phyloP scores from a whole-genome alignment of 30 jellyfish, hydroid and myxozoan genomes.

The Aurelia sp. region DNA sequence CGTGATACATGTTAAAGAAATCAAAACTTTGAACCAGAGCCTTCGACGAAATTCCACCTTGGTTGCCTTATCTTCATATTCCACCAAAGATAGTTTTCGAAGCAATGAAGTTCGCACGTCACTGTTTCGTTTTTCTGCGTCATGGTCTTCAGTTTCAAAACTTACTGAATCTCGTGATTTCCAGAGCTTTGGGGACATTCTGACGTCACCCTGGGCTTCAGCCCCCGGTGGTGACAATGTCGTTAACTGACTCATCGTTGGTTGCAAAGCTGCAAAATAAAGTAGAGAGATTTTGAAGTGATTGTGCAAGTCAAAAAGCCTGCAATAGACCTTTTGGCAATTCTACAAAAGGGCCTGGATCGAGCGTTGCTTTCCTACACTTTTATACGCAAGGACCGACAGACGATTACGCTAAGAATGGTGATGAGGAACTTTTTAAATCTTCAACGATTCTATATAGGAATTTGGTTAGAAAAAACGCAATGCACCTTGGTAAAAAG shows the following conservation, averaged over 20 bases:
- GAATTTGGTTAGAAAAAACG: too few relatives aligned
- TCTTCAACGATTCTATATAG: too few relatives aligned
- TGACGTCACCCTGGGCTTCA: background rate
- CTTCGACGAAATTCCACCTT: conserved; percentile 67
- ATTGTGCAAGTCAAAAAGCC: too few relatives aligned
- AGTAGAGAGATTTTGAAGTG: too few relatives aligned
- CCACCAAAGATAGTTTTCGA: conserved; percentile 60
- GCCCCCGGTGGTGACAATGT: background rate
- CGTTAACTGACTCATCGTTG: conserved; percentile 8
- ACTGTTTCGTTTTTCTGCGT: conserved; percentile 11
- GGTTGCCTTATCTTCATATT: conserved; percentile 5
- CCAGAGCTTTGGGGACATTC: background rate
- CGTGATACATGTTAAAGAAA: conserved; percentile 70
- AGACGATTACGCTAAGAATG: too few relatives aligned
- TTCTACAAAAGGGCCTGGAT: too few relatives aligned
- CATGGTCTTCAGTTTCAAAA: conserved; percentile 54
- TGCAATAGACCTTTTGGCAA: too few relatives aligned
- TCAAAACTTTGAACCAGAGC: conserved; percentile 69
- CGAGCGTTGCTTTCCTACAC: too few relatives aligned
- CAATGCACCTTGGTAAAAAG: too few relatives aligned
- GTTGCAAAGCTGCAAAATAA: background rate
- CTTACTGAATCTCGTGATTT: conserved; percentile 35
- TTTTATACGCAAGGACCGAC: too few relatives aligned
- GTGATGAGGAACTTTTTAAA: too few relatives aligned
- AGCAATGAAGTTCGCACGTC: conserved; percentile 52